phyloP scores from a whole-genome alignment of 2,888 invertebrate genomes.

The Blastobasis lacticolella region DNA sequence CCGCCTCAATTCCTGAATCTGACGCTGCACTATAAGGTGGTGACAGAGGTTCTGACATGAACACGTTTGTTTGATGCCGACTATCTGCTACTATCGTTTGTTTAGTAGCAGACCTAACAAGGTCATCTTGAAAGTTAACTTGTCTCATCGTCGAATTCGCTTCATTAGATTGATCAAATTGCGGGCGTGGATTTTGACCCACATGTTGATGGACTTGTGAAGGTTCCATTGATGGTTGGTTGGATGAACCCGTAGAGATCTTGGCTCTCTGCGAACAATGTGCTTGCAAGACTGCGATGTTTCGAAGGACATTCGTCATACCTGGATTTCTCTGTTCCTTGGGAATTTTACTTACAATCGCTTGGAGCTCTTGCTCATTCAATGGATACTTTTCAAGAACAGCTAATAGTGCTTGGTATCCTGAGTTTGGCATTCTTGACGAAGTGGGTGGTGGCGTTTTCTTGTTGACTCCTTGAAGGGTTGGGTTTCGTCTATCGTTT shows the following conservation, averaged over 20 bases:
- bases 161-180: neutral
- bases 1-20: too few relatives aligned
- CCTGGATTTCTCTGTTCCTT: neutral
- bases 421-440: neutral
- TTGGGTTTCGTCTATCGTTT: conserved; percentile 1
- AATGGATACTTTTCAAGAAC: neutral
- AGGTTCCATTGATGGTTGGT: conserved; percentile 1
- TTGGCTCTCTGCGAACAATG: neutral
- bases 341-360: too few relatives aligned
- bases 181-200: neutral
- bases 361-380: conserved; percentile 1
- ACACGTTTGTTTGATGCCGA: neutral
- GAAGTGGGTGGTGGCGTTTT: neutral
- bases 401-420: neutral
- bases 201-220: neutral
- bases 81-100: neutral
- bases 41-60: neutral
- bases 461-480: neutral
- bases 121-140: neutral
- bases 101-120: neutral
- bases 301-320: neutral
- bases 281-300: neutral
- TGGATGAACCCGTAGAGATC: neutral
- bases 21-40: neutral
- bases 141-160: neutral